Conservation (phyloP, 2,888 invertebrate species). For the Luperina nickerlii region DNA sequence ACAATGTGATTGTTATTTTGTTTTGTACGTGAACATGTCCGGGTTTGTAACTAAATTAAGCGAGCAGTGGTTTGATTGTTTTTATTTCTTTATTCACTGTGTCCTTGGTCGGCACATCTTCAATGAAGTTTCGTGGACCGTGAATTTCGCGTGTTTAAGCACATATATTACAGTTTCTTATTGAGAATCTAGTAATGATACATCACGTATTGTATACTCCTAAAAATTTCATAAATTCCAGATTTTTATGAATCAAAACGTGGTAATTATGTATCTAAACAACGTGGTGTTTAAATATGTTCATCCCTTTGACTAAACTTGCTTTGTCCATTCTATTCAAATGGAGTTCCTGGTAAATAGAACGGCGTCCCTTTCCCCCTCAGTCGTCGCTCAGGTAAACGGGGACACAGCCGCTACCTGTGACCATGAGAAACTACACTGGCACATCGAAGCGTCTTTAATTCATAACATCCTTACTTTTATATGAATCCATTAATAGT, state of each 20-base stretch:
- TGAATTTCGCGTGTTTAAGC: constrained; percentile 77
- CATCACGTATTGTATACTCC: background rate
- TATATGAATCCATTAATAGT: constrained; percentile 61
- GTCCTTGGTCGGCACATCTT: constrained; percentile 82
- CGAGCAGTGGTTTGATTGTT: constrained; percentile 70
- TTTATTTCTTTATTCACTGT: constrained; percentile 73
- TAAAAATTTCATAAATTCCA: background rate
- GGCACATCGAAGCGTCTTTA: constrained; percentile 70
- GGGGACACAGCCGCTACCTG: constrained; percentile 83
- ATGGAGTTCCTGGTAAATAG: constrained; percentile 82
- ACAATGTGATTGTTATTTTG: constrained; percentile 65
- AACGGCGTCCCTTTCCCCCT: constrained; percentile 81
- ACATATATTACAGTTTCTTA: constrained; percentile 43
- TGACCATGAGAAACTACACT: constrained; percentile 79
- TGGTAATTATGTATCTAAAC: constrained; percentile 58
- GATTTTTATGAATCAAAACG: constrained; percentile 42
- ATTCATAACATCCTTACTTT: constrained; percentile 71
- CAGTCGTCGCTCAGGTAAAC: constrained; percentile 84
- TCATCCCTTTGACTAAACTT: constrained; percentile 65
- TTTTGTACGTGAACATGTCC: constrained; percentile 66
- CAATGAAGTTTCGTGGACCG: constrained; percentile 79
- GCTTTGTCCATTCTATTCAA: constrained; percentile 84
- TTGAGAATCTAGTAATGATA: constrained; percentile 32
- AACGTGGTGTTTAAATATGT: constrained; percentile 57
- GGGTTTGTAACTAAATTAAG: constrained; percentile 69